A percentile compares a stretch with the other conserved stretches of the same genome.
phyloP scores from a whole-genome alignment of 2,113 vertebrate species.

The Myotis yumanensis region DNA sequence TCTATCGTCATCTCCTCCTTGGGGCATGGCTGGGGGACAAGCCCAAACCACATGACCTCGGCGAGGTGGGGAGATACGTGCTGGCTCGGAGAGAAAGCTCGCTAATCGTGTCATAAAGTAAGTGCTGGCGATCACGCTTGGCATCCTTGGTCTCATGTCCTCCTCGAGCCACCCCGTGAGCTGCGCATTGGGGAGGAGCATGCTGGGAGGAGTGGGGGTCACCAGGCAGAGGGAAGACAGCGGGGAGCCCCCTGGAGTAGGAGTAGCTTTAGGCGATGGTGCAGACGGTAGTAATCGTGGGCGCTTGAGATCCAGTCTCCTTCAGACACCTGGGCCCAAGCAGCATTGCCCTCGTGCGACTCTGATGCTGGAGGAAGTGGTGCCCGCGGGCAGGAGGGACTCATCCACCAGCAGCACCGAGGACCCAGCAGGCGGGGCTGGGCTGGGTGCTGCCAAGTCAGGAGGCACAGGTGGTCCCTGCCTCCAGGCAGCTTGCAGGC shows the following conservation, averaged over 20 bases:
- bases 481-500: background rate
- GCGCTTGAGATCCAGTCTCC: fast-evolving
- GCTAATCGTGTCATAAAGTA: background rate
- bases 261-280: no score
- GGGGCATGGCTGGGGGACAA: background rate
- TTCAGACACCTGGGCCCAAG: background rate
- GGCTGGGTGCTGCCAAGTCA: background rate
- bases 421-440: background rate
- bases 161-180: background rate
- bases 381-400: no score
- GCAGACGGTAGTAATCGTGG: background rate
- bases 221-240: no score
- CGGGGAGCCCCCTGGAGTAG: background rate
- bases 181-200: background rate
- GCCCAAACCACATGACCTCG: background rate
- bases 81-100: background rate
- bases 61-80: background rate
- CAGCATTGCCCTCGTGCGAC: fast-evolving
- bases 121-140: background rate
- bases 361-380: background rate
- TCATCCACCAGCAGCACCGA: background rate
- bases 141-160: fast-evolving
- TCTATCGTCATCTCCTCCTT: background rate
- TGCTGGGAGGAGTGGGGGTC: background rate
- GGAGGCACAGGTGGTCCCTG: no score